phyloP scores from a whole-genome alignment of 2,113 vertebrate genomes.

The Chelonoidis abingdonii region DNA sequence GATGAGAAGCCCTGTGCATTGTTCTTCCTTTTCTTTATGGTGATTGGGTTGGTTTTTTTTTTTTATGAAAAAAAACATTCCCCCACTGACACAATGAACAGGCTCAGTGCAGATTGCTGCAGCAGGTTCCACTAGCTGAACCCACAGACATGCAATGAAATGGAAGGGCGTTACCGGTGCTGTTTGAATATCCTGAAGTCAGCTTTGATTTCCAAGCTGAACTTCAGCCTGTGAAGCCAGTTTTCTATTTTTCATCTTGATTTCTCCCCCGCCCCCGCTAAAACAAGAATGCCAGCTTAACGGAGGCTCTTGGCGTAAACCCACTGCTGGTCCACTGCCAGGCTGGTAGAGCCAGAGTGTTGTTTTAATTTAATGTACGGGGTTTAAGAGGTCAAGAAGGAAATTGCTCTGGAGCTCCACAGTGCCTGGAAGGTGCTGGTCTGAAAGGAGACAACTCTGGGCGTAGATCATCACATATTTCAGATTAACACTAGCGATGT shows the following conservation, averaged over 20 bases:
- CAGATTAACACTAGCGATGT: neutral
- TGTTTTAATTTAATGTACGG: accelerated
- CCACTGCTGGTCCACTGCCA: neutral
- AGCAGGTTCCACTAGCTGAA: neutral
- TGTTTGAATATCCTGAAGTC: neutral
- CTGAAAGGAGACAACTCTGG: neutral
- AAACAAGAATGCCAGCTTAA: neutral
- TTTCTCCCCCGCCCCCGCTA: neutral
- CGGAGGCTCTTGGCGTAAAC: accelerated
- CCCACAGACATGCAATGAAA: neutral
- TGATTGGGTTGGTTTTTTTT: neutral
- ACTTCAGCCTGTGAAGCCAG: neutral
- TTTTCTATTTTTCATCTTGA: neutral
- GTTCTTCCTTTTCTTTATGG: neutral
- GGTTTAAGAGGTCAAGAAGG: neutral
- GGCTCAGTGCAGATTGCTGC: neutral
- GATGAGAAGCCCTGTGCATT: neutral
- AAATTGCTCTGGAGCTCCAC: neutral
- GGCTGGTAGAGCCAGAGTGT: neutral
- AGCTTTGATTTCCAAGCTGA: neutral
- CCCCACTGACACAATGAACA: accelerated
- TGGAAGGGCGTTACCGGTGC: neutral
- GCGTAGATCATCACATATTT: neutral
- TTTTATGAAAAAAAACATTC: neutral
- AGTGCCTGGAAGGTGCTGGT: neutral